Base-by-base conservation (phyloP, 1,140 invertebrate species). In the Ruditapes philippinarum region DNA sequence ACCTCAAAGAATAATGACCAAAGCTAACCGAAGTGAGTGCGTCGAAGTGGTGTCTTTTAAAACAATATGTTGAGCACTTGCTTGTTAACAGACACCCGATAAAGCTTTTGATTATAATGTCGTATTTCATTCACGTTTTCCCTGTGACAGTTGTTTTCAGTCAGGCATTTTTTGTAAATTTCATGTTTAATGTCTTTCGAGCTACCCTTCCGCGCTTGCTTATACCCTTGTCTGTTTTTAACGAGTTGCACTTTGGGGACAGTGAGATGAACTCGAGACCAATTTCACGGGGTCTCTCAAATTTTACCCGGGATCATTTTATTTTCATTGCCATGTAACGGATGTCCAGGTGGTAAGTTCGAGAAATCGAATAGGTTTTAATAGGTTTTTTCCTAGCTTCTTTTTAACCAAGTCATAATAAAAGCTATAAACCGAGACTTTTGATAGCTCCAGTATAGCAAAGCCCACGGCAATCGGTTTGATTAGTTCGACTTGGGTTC, bases 11-110 rank as follows among this genome's bases (percentile, higher is more conserved):
- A 28, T 62, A 62, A 14, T 62, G 57, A 28, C 57, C 57, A 25
- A 62, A 62, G 57, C 57, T 62, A 14, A 62, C 57, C 57, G 57
- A 62, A 62, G 57, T 62, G n/a, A 62, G 25, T 28, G 57, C n/a
- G 57, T 62, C 57, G 28, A 28, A 62, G 28, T 62, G 25, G 25
- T 62, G 57, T 62, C 57, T 62, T 62, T 62, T 62, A 25, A 62
- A 7, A 28, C 1, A 62, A 25, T 4, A 28, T 28, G 7, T 19
- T n/a, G 5, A 62, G 57, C 2, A 62, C 57, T 11, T 25, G 57
- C 28, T 62, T 62, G 3, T 7, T 62, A n/a, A 25, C 22, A 62
- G 57, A 62, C 57, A 62, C 57, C 57, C 28, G 57, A 14, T 62
- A 62, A 4, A 62, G 25, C 57, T 25, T n/a, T 25, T 62, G 57